Evolutionary conservation across 2,888 invertebrate genomes (phyloP), one percentile per base, ranked within the genome.

Genomic region (Empis stercorea): DNA sequence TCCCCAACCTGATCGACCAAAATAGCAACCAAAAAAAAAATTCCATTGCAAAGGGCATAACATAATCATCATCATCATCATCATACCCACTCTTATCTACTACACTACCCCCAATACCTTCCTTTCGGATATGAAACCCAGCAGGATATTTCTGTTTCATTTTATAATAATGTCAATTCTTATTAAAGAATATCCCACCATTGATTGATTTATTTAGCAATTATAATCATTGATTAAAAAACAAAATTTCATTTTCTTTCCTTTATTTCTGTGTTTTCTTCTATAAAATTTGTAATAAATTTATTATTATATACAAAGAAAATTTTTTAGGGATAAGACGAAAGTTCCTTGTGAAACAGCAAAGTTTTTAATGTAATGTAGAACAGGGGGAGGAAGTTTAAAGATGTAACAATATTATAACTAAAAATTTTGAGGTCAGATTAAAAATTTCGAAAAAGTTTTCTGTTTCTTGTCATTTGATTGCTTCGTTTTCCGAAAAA

Each of bases 151-250:
- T 30, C 43, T 20, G 23, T 43, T 43, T 43, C n/a, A 43, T 23
- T n/a, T 30, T 15, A n/a, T n/a, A n/a, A n/a, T 5, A 38, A 49
- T 58, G 60, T 61, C 60, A 58, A 48, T 58, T 58, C 54, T 56
- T 59, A 61, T 60, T 61, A 58, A 53, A 47, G 44, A 44, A 46
- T 52, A 59, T 52, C 52, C 58, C 53, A 51, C 52, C 57, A 61
- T 60, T 60, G 61, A 60, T 60, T 60, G 60, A 60, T 60, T 60
- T 60, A 60, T 60, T 60, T 54, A 51, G 60, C 59, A 60, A 61
- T 60, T 60, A 60, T 60, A 55, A 57, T 55, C 56, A 59, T 61
- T 61, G 61, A 60, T 60, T 61, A 61, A 60, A 59, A 59, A 55
- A 55, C 55, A 47, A 59, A 4, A 7, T 27, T 27, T 27, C 9